Conservation (phyloP, 2,888 invertebrate genomes). For the Dicyrtomina minuta region DNA sequence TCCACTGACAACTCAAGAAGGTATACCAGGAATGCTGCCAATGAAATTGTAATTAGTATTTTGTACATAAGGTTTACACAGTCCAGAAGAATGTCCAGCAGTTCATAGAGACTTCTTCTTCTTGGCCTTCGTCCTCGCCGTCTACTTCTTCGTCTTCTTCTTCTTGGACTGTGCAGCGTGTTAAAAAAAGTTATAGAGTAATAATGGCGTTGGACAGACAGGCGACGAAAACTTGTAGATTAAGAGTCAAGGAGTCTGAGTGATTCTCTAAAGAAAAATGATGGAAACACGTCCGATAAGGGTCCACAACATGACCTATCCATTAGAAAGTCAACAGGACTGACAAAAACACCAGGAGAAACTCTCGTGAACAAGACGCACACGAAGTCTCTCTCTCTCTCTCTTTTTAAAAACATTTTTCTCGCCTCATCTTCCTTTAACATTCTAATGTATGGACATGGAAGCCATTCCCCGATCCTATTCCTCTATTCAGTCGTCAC, state of each 20-base stretch:
- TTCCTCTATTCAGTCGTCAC: constrained; percentile 21
- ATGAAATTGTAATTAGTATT: too few species aligned
- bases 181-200: constrained; percentile 3
- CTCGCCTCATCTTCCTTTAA: constrained; percentile 14
- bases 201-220: constrained; percentile 31
- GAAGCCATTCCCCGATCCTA: not conserved
- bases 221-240: constrained; percentile 26
- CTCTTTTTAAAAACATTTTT: constrained; percentile 17
- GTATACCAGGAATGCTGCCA: too few species aligned
- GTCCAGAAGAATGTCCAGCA: too few species aligned
- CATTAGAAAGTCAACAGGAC: constrained; percentile 44
- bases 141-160: too few species aligned
- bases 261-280: constrained; percentile 35
- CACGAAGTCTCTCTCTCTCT: constrained; percentile 26
- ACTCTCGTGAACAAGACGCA: constrained; percentile 16
- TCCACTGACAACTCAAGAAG: too few species aligned
- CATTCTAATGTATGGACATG: not conserved
- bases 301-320: constrained; percentile 49
- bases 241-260: constrained; percentile 36
- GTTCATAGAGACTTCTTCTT: too few species aligned
- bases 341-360: constrained; percentile 29
- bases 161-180: not conserved
- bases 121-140: too few species aligned
- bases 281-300: constrained; percentile 47
- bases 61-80: too few species aligned